Base-by-base conservation (phyloP, 2,888 invertebrate species). In the Ormyrus rosae region DNA sequence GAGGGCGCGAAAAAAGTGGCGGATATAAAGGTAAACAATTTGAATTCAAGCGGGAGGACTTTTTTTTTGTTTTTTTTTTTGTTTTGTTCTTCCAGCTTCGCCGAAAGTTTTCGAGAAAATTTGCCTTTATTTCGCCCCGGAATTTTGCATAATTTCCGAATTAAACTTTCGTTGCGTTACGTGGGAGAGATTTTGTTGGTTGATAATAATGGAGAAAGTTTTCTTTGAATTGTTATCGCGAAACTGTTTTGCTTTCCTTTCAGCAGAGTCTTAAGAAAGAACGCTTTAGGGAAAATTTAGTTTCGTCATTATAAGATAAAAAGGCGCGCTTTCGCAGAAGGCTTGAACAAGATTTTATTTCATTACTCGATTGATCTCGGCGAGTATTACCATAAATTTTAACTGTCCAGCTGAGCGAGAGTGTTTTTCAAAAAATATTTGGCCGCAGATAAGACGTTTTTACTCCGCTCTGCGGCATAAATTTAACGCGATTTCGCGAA, bases 371-470 rank as follows among this genome's bases (percentile, higher is more conserved):
- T 34, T 34, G 34, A 34, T 34, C 34, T 56, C 56, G 11, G 56
- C n/a, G 56, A n/a, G n/a, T 13, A 56, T 56, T 11, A 56, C 6
- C 56, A 56, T 56, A 56, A n/a, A 56, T n/a, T 11, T n/a, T 56
- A 53, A 53, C 34, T 10, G 53, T 6, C 53, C 9, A 0, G 6
- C 2, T 34, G 2, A 55, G 8, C 34, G 6, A 55, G 34, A 61
- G 51, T 50, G 51, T 71, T 71, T 73, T 64, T 45, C 1, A 46
- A 77, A 77, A 77, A 77, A 77, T 77, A 56, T 70, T 70, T 70
- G 53, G 45, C 34, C 34, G 34, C 34, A 55, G 7, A 13, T 13
- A 65, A 61, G 34, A 34, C 69, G 60, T 4, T 11, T 72, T 61
- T 55, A 34, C 11, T 70, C 45, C n/a, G 45, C 46, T 34, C 45